Conservation (phyloP, 2,113 vertebrate species). For the Chaetorhynchus papuensis region DNA sequence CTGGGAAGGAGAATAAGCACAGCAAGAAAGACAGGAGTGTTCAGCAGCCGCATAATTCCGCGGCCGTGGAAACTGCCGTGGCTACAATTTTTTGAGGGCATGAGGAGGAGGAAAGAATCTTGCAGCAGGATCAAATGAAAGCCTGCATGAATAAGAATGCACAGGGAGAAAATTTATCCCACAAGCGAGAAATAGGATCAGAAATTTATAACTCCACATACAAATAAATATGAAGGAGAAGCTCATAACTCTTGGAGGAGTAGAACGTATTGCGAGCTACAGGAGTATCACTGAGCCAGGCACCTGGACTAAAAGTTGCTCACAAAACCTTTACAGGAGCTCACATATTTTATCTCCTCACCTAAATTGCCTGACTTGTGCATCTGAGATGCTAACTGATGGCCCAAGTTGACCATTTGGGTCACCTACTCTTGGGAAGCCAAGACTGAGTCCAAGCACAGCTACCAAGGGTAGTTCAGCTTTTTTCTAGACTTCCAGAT, state of each 20-base stretch:
- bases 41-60: constrained; percentile 32
- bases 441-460: background rate
- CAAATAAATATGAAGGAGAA: background rate
- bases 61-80: background rate
- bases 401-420: background rate
- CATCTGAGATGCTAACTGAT: background rate
- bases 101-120: background rate
- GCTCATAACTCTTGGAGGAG: background rate
- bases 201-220: background rate
- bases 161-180: background rate
- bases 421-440: background rate
- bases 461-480: background rate
- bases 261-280: rapidly evolving
- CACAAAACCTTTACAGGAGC: background rate
- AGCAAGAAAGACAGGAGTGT: background rate
- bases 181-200: background rate
- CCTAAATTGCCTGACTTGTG: background rate
- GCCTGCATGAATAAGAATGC: background rate
- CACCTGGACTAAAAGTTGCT: background rate
- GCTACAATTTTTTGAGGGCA: background rate
- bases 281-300: background rate
- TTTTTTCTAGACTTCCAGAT: background rate
- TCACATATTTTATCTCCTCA: background rate
- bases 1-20: background rate
- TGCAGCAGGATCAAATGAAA: background rate